These are phyloP conservation scores for Climacteris rufus DNA, from an alignment of 2,113 vertebrate species.

Conservation along the genomic window DNA sequence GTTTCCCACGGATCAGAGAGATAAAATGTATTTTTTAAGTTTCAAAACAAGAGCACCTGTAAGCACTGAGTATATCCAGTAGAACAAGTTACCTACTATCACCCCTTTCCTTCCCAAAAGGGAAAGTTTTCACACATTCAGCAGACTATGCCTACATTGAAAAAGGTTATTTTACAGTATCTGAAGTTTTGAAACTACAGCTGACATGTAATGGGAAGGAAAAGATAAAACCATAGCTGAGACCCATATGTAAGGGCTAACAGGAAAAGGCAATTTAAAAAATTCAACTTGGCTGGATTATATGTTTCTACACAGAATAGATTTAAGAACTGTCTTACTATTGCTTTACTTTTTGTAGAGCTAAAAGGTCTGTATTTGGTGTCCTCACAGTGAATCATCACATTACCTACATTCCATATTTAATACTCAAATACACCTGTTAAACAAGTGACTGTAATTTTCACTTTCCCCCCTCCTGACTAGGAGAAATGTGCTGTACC, in stretches of 20 bases:
- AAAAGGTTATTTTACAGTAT: neutral
- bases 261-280: neutral
- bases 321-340: neutral
- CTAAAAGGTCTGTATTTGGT: neutral
- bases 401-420: neutral
- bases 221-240: neutral
- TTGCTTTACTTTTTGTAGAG: neutral
- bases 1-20: neutral
- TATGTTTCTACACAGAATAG: neutral
- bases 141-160: accelerated
- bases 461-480: neutral
- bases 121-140: neutral
- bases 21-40: neutral
- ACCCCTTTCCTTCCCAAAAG: neutral
- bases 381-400: neutral
- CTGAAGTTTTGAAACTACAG: neutral
- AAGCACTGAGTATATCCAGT: neutral
- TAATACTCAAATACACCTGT: neutral
- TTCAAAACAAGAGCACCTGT: neutral
- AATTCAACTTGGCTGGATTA: neutral
- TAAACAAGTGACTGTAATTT: neutral
- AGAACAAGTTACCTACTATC: neutral
- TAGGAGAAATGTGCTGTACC: neutral
- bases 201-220: neutral
- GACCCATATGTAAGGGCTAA: neutral